These are phyloP conservation scores for Nothura maculosa DNA, from an alignment of 2,797 vertebrate genomes.

Conservation along the genomic window DNA sequence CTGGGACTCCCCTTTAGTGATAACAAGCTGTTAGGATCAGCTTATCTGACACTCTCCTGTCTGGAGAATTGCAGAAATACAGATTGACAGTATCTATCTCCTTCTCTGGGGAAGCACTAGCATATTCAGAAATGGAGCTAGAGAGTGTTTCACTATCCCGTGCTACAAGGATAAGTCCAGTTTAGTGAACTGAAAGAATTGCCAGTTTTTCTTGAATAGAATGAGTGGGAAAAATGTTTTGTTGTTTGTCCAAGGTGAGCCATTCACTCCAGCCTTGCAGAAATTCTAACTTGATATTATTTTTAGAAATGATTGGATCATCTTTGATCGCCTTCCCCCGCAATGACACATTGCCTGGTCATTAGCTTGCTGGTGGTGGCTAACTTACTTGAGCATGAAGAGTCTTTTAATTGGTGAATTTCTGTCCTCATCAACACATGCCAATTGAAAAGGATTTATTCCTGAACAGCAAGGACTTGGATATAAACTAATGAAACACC, in stretches of 20 bases:
- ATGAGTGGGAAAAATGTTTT: neutral
- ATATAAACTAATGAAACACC: conserved; percentile 1
- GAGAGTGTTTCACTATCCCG: neutral
- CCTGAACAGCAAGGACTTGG: neutral
- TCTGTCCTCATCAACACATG: neutral
- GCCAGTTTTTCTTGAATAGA: neutral
- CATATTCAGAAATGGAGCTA: neutral
- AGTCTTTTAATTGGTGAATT: neutral
- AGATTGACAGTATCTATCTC: neutral
- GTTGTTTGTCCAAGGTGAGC: neutral
- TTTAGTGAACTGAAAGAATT: neutral
- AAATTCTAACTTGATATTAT: neutral
- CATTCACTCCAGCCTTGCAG: neutral
- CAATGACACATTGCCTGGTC: neutral
- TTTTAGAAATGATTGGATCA: neutral
- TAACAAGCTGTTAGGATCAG: neutral
- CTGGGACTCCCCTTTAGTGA: neutral
- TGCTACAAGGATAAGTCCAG: neutral
- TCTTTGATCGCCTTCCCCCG: neutral
- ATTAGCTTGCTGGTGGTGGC: neutral
- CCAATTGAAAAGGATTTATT: neutral
- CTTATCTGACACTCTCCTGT: neutral
- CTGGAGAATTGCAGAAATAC: neutral
- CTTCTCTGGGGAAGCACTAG: neutral
- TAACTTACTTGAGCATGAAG: neutral